Conservation (phyloP, 2,113 vertebrate species). For the Piaya cayana region DNA sequence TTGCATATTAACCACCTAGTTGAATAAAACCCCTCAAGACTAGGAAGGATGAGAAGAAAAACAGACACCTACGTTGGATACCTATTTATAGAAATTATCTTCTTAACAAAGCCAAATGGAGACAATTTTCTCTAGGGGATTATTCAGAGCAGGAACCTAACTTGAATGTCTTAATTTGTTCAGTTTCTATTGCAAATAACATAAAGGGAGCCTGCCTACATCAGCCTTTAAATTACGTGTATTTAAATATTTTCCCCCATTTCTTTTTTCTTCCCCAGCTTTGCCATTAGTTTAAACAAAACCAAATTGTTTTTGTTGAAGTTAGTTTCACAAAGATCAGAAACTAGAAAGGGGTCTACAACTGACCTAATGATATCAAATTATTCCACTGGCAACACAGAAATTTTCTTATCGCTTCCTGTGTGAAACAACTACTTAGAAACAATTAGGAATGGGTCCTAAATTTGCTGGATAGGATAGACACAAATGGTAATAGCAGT, state of each 20-base stretch:
- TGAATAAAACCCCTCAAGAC: background rate
- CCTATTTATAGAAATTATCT: background rate
- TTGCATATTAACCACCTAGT: background rate
- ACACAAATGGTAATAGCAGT: background rate
- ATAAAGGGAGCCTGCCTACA: background rate
- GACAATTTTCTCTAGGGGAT: background rate
- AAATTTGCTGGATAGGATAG: background rate
- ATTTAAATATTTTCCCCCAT: background rate
- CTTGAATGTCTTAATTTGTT: background rate
- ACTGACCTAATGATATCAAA: background rate
- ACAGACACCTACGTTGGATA: background rate
- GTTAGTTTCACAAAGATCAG: background rate
- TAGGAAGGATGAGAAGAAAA: background rate
- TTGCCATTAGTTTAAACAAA: background rate
- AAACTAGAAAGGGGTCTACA: background rate
- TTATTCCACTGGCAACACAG: background rate
- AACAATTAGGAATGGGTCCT: background rate
- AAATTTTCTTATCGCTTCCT: background rate
- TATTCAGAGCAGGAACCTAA: background rate
- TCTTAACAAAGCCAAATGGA: background rate
- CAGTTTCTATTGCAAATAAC: background rate
- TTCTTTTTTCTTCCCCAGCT: background rate
- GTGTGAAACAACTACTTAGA: background rate
- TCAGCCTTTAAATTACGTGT: background rate
- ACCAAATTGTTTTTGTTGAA: background rate